A percentile compares a stretch with the other conserved stretches of the same genome.
phyloP scores from a whole-genome alignment of 2,797 vertebrate genomes.

The Anguilla pacifica region DNA sequence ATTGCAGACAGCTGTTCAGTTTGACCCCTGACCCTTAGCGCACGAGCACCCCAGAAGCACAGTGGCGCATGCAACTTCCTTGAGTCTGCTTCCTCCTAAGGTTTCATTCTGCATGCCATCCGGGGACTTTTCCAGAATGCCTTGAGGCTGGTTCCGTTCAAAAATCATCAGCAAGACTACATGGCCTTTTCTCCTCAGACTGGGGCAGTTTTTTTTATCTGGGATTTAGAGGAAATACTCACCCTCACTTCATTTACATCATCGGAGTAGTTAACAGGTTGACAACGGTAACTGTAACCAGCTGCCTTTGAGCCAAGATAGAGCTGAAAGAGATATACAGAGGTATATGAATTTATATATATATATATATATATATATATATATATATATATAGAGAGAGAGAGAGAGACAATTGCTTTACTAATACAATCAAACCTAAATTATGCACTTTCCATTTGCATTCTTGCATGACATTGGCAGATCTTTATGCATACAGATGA shows the following conservation, averaged over 20 bases:
- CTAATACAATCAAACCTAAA: not conserved
- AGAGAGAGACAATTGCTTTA: not conserved
- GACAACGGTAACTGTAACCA: conserved; percentile 97
- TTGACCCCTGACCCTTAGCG: not conserved
- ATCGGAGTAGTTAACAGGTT: conserved; percentile 92
- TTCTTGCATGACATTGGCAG: not conserved
- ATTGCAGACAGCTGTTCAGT: not conserved
- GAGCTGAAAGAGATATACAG: conserved; percentile 72
- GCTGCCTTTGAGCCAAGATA: conserved; percentile 88
- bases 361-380: not conserved
- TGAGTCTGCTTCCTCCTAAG: not conserved
- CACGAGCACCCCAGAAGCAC: not conserved
- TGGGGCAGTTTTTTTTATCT: too few species aligned
- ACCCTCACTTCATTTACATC: conserved; percentile 97
- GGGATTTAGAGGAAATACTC: conserved; percentile 59
- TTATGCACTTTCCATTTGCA: not conserved
- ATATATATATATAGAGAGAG: conserved; percentile 11
- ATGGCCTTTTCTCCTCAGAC: not conserved
- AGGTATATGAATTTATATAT: not conserved
- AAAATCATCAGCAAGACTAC: not conserved
- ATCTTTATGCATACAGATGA: not conserved
- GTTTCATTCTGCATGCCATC: not conserved
- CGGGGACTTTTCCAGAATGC: not conserved
- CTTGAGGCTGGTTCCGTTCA: not conserved
- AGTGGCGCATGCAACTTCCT: not conserved